Conservation (phyloP, 2,797 vertebrate genomes). For the Kryptopterus vitreolus region DNA sequence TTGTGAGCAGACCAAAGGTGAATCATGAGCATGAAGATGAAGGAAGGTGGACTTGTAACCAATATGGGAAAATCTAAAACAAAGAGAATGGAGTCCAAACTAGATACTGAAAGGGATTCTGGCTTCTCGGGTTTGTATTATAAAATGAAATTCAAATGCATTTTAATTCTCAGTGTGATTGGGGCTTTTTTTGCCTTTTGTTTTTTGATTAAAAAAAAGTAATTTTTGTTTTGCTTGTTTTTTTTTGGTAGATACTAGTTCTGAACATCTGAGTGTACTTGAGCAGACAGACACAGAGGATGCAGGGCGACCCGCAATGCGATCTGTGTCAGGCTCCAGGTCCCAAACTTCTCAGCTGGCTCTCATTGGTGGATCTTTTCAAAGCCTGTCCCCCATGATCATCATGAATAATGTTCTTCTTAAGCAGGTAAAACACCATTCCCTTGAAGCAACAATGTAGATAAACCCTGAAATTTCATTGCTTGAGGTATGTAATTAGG, state of each 20-base stretch:
- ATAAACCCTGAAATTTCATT: background rate
- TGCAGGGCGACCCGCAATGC: conserved; percentile 55
- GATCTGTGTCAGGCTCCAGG: conserved; percentile 60
- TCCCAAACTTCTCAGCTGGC: conserved; percentile 65
- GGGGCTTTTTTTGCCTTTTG: background rate
- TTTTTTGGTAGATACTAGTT: conserved; percentile 78
- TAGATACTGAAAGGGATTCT: conserved; percentile 87
- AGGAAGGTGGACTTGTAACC: conserved; percentile 61
- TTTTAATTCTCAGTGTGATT: conserved; percentile 8
- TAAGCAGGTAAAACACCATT: conserved; percentile 77
- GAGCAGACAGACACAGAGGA: conserved; percentile 81
- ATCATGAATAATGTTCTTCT: conserved; percentile 92
- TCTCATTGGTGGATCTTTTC: conserved; percentile 73
- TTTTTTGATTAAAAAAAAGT: no score
- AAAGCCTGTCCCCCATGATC: conserved; percentile 82
- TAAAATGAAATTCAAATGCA: background rate
- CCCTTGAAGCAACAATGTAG: background rate
- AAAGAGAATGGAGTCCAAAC: conserved; percentile 59
- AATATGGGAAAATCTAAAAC: conserved; percentile 50
- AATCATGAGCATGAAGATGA: conserved; percentile 66
- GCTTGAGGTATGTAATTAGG: background rate
- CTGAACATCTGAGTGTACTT: conserved; percentile 77
- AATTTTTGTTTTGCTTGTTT: background rate
- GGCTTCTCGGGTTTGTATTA: conserved; percentile 85
- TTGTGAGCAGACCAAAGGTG: conserved; percentile 33